Evolutionary conservation across 2,888 invertebrate species (phyloP), one percentile per base, ranked within the genome.

Genomic region (Trilocha varians): DNA sequence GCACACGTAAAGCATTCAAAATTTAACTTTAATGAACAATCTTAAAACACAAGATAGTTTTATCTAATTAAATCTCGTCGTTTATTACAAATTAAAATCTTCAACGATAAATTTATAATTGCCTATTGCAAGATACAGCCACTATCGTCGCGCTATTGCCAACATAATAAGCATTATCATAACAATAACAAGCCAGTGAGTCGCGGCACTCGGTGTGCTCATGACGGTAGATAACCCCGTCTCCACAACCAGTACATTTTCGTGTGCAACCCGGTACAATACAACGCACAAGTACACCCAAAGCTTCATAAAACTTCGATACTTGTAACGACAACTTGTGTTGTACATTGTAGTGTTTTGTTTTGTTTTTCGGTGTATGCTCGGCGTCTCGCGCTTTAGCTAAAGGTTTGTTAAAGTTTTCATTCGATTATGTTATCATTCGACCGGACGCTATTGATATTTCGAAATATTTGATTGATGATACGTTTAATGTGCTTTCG

Each of bases 111-210:
- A 52, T 63, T 62, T 54, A 59, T 52, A 83, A 82, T 84, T 83
- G 64, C 74, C 69, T 64, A 72, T 72, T 71, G 78, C 78, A 70
- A 70, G 83, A 80, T 82, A 80, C 57, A 65, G 65, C 55, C 77
- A 69, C 75, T 83, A 84, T 83, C 82, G 69, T 61, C 49, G 57
- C 73, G 73, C 70, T 76, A 79, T 80, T 80, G 75, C 73, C 73
- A 80, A 78, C 78, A 79, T 82, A 83, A 82, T 79, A 82, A 79
- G 72, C 67, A 78, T 83, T 84, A 84, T 84, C 84, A 76, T 71
- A 78, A 82, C 75, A 84, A 84, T 78, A 84, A 84, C 80, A 84
- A 74, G 73, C 65, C 62, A 68, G 73, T 71, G 65, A 72, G 65
- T 69, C 56, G 69, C 68, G 61, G 65, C 73, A 72, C 58, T 67